Conservation (phyloP, 2,113 vertebrate species). For the Callopanchax toddi region DNA sequence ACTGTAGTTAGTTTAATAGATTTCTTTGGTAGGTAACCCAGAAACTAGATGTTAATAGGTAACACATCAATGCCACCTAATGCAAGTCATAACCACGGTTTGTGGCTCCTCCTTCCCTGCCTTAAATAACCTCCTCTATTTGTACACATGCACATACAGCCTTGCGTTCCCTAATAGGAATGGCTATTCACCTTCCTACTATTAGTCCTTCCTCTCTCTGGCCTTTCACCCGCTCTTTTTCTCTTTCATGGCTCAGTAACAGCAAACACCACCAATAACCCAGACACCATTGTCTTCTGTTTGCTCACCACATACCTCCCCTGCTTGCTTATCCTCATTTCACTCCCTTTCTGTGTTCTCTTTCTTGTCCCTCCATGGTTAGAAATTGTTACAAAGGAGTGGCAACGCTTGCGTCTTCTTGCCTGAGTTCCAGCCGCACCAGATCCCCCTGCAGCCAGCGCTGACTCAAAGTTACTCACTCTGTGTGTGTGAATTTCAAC, state of each 20-base stretch:
- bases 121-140: constrained; percentile 39
- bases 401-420: constrained; percentile 8
- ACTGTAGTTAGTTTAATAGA: constrained; percentile 24
- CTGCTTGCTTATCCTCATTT: constrained; percentile 57
- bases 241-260: constrained; percentile 56
- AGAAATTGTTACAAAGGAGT: constrained; percentile 53
- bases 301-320: constrained; percentile 70
- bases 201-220: constrained; percentile 21
- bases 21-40: constrained; percentile 34
- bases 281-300: constrained; percentile 74
- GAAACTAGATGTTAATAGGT: constrained; percentile 63
- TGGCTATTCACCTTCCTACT: constrained; percentile 39
- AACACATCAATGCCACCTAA: constrained; percentile 61
- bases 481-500: constrained; percentile 44
- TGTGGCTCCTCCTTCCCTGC: constrained; percentile 31
- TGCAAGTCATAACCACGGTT: constrained; percentile 48
- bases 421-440: constrained; percentile 12
- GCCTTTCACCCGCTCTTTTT: constrained; percentile 48
- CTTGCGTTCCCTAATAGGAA: constrained; percentile 30
- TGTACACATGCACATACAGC: constrained; percentile 4
- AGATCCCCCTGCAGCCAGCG: constrained; percentile 19
- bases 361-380: constrained; percentile 15
- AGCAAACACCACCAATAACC: constrained; percentile 48
- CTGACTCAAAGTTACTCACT: constrained; percentile 10
- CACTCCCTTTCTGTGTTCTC: constrained; percentile 36